These are phyloP conservation scores for Albula glossodonta DNA, from an alignment of 2,113 vertebrate species.

Conservation along the genomic window DNA sequence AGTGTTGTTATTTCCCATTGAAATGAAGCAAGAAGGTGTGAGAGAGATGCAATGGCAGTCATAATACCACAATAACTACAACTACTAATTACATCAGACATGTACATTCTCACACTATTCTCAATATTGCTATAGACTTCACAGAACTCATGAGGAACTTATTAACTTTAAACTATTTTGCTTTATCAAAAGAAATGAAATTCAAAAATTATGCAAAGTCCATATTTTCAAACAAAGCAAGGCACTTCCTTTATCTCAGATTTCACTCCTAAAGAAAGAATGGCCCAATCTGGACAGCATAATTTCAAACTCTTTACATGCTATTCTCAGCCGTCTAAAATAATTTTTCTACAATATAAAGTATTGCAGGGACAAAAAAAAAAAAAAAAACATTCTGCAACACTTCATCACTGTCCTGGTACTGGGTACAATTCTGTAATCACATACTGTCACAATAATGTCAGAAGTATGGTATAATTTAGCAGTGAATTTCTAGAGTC, in stretches of 20 bases:
- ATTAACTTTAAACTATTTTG: background rate
- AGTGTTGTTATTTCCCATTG: background rate
- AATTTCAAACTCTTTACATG: background rate
- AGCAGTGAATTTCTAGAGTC: no score
- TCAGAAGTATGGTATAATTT: no score
- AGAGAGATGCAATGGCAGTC: background rate
- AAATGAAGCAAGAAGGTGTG: background rate
- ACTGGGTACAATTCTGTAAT: background rate
- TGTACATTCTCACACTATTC: background rate
- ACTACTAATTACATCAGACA: background rate
- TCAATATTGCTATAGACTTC: background rate
- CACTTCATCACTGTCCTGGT: background rate
- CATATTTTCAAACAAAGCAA: background rate
- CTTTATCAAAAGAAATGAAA: background rate
- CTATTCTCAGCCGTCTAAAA: background rate
- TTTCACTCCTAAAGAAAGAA: background rate
- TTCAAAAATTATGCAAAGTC: background rate
- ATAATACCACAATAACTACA: background rate
- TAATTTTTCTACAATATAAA: background rate
- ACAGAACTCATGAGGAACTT: background rate
- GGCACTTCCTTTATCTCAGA: background rate
- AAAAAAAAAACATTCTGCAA: background rate
- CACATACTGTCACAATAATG: background rate
- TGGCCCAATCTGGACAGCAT: no score
- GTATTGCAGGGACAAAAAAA: background rate